Base-by-base conservation (phyloP, 1,140 invertebrate species). In the Sycophila sp. region DNA sequence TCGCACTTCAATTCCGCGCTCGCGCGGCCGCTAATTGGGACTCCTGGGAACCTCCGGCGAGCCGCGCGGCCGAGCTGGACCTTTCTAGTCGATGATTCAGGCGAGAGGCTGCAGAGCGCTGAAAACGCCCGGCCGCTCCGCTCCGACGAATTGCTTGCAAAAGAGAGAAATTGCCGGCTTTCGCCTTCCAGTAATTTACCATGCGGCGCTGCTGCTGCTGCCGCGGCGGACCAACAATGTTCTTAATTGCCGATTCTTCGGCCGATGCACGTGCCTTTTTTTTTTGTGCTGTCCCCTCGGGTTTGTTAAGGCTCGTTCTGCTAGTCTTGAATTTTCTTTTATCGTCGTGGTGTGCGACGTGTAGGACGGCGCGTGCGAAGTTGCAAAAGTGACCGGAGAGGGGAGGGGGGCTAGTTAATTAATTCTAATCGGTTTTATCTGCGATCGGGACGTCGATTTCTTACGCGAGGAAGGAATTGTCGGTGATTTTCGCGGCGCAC, bases 1-100 rank as follows among this genome's bases (percentile, higher is more conserved):
- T 66, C 55, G 40, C 60, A 51, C 56, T 74, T 77, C 68, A 74
- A 59, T 79, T 75, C 73, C 36, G 22, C 6, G 45, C 45, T 49
- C 58, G 10, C 59, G 49, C 17, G 7, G 30, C 30, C 40, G 49
- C 73, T 80, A 75, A 79, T 78, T 72, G 42, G 49, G 68, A 66
- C 69, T 76, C 73, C 32, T 70, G 62, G 62, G 74, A 76, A 75
- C 45, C 36, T 42, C 8, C 19, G 17, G 26, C 36, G 47, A 19
- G 55, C 30, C 19, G 30, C 34, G 6, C 28, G n/a, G 51, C n/a
- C 40, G 47, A 30, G 30, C 47, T 28, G 63, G 63, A 66, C 63
- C 36, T 66, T 66, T 66, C 63, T 66, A 66, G 34, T 66, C 49
- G 49, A 66, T 66, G 49, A 66, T 63, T 64, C 62, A 47, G n/a